A percentile compares a stretch with the other conserved stretches of the same genome.
Evolutionary conservation across 1,140 invertebrate genomes (phyloP).

Genomic region (Pygmarrhopalites habei): DNA sequence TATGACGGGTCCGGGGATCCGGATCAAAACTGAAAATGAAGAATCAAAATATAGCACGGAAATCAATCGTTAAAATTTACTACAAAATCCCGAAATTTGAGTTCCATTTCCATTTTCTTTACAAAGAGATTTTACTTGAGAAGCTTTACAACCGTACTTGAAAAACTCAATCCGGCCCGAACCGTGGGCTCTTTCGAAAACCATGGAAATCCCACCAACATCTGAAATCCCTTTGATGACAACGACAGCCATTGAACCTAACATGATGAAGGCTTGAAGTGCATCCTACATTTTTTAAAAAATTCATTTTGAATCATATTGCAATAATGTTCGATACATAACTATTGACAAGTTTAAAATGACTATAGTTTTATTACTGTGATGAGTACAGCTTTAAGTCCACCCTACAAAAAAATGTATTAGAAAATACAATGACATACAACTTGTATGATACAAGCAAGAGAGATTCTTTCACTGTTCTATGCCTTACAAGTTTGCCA

Average conservation of each 20-base stretch:
- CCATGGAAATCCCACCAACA: conserved; percentile 45
- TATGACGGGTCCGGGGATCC: conserved; percentile 56
- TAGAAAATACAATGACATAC: neutral
- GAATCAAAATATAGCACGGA: too few species aligned
- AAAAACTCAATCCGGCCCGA: conserved; percentile 37
- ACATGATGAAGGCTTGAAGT: conserved; percentile 51
- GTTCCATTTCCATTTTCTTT: neutral
- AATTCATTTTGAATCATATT: too few species aligned
- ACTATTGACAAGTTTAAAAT: too few species aligned
- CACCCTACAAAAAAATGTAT: conserved; percentile 15
- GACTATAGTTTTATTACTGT: too few species aligned
- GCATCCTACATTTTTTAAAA: conserved; percentile 48
- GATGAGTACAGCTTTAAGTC: conserved; percentile 15
- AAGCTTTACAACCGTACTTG: too few species aligned
- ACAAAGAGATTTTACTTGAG: neutral
- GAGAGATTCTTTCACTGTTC: too few species aligned
- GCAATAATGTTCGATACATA: too few species aligned
- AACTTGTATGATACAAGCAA: neutral
- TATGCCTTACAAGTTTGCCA: neutral
- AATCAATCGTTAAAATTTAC: too few species aligned
- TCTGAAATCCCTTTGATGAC: conserved; percentile 47
- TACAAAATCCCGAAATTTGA: neutral
- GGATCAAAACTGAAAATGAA: conserved; percentile 45
- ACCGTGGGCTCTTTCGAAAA: conserved; percentile 42
- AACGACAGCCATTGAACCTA: conserved; percentile 47